Evolutionary conservation across 2,113 vertebrate species (phyloP).

Genomic region (Anguilla japonica): DNA sequence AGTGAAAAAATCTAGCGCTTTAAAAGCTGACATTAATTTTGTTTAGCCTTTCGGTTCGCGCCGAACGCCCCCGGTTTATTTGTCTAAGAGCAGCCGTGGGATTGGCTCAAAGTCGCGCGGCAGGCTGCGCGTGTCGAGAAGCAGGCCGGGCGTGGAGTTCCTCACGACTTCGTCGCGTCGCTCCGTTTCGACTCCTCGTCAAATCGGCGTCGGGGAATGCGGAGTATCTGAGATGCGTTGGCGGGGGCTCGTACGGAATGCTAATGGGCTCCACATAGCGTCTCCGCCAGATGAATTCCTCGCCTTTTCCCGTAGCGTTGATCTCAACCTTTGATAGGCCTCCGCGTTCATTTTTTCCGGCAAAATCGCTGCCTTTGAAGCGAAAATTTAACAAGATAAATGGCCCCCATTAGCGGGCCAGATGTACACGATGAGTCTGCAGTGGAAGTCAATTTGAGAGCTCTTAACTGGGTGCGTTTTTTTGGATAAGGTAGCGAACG

Average conservation of each 20-base stretch:
- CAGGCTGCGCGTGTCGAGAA: background rate
- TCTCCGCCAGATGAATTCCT: background rate
- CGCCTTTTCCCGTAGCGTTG: background rate
- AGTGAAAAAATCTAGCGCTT: background rate
- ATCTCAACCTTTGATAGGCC: background rate
- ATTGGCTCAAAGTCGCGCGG: background rate
- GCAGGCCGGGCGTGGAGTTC: background rate
- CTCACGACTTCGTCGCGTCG: too few relatives aligned
- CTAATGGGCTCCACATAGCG: background rate
- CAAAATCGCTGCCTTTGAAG: background rate
- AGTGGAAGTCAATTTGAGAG: background rate
- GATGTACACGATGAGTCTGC: background rate
- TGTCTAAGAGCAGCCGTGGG: background rate
- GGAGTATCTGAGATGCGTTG: background rate
- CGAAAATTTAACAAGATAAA: background rate
- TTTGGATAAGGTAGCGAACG: background rate
- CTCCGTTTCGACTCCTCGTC: background rate
- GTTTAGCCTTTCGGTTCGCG: background rate
- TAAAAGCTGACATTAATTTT: background rate
- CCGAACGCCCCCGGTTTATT: background rate
- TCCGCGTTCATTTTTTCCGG: background rate
- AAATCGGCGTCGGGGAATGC: background rate
- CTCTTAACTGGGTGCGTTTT: background rate
- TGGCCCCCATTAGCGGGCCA: background rate
- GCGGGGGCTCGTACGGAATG: background rate